Conservation (phyloP, 1,140 invertebrate species). For the Drosophila arawakana region DNA sequence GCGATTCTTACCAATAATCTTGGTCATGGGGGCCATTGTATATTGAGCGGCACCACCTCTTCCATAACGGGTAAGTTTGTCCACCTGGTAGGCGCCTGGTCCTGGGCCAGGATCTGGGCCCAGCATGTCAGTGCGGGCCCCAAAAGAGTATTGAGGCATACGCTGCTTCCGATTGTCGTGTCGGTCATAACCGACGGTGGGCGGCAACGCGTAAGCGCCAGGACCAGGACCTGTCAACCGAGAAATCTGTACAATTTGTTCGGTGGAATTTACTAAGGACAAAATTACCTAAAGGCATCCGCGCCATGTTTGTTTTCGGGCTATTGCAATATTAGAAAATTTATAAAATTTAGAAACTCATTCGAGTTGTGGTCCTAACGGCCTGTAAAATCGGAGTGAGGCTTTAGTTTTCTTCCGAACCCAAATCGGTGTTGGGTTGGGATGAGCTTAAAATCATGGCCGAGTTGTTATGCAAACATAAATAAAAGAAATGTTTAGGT, state of each 20-base stretch:
- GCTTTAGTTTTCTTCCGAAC: too few relatives aligned
- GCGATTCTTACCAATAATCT: constrained; percentile 43
- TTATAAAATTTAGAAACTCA: constrained; percentile 59
- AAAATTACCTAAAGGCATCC: constrained; percentile 61
- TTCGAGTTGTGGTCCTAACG: constrained; percentile 59
- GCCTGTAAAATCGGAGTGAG: background rate
- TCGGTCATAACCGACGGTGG: constrained; percentile 86
- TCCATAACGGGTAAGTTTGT: constrained; percentile 74
- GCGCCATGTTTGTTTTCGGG: constrained; percentile 43
- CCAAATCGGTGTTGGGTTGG: background rate
- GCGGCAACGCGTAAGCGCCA: constrained; percentile 86
- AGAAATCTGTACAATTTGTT: background rate
- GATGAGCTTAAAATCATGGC: constrained; percentile 30
- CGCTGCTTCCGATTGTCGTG: constrained; percentile 87
- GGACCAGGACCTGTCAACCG: constrained; percentile 86
- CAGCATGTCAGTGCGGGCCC: constrained; percentile 64
- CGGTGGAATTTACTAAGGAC: background rate
- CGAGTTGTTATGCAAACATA: constrained; percentile 1
- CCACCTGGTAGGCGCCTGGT: constrained; percentile 71
- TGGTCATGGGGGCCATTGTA: constrained; percentile 73
- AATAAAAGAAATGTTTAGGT: constrained; percentile 2
- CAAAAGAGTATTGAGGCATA: constrained; percentile 87
- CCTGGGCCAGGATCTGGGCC: constrained; percentile 61
- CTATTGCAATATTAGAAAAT: constrained; percentile 71
- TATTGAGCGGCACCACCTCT: constrained; percentile 57